Percentiles rank a stretch among this genome's conserved stretches.
Evolutionary conservation across 2,113 vertebrate species (phyloP).

Genomic region (Trinectes maculatus): DNA sequence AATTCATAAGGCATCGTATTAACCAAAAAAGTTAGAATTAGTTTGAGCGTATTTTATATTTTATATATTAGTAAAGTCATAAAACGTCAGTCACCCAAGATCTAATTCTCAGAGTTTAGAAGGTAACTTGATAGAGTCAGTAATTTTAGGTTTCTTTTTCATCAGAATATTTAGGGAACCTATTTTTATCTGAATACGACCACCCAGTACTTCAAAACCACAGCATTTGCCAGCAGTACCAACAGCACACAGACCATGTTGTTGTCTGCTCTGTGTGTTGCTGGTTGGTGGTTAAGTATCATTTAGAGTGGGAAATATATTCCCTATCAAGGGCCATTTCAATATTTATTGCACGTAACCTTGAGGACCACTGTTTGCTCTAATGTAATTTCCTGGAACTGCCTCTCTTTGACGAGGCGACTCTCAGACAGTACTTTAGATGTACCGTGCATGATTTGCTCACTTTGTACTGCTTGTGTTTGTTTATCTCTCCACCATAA

Average conservation of each 20-base stretch:
- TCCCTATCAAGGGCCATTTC: neutral
- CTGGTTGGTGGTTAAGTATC: conserved; percentile 9
- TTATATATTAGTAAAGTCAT: too few species aligned
- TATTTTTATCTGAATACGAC: conserved; percentile 51
- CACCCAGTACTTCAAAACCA: conserved; percentile 40
- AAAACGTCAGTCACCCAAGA: too few species aligned
- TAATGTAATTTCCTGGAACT: neutral
- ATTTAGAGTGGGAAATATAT: neutral
- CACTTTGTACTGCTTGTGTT: conserved; percentile 60
- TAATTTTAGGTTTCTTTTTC: conserved; percentile 24
- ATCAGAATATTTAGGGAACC: conserved; percentile 10
- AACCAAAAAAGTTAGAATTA: too few species aligned
- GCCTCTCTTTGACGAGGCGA: neutral
- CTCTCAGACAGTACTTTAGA: neutral
- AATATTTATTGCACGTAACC: neutral
- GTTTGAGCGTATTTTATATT: too few species aligned
- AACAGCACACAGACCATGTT: conserved; percentile 23
- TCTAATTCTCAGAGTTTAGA: neutral
- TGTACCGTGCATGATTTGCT: neutral
- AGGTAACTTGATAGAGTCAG: conserved; percentile 8
- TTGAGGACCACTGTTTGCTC: neutral
- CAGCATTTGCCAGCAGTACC: conserved; percentile 25
- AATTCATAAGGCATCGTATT: too few species aligned
- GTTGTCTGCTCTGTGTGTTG: conserved; percentile 9
- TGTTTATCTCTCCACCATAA: conserved; percentile 69